Base-by-base conservation (phyloP, 2,888 invertebrate species). In the Drosophila mercatorum region DNA sequence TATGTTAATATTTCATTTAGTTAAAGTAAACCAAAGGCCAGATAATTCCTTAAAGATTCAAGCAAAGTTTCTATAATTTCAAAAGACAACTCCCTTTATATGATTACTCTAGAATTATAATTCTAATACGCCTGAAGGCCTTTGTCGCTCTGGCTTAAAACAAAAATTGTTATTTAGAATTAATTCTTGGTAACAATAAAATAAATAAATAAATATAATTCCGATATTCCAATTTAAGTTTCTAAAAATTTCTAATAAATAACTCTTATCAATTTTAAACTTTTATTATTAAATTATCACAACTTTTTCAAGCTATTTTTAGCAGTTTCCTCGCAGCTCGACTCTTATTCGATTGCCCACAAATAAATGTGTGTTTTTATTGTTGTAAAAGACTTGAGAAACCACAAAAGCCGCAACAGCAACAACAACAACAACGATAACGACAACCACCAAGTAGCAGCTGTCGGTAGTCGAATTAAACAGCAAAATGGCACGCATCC, bases 401-500 rank as follows among this genome's bases (percentile, higher is more conserved):
- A 83, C 75, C 56, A 63, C 40, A 43, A 53, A 57, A 57, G 22
- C 47, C 43, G 17, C 28, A 40, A n/a, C 41, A 56, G n/a, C 22
- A 43, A 34, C 34, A 51, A 52, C 34, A 38, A 38, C 46, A 44
- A 26, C 22, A 31, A 34, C 40, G 43, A 22, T n/a, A 38, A 34
- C 34, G 46, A 52, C 34, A 38, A 34, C 40, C 43, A n/a, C 66
- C 26, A 47, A 56, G 38, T 44, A 56, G 53, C 84, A 79, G 71
- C 77, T 85, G 80, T 80, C 82, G 84, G 84, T 85, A 89, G 84
- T 84, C 75, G 85, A 79, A 87, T 84, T 81, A 75, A 75, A 73
- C 88, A 80, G 71, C 85, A 81, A 89, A 87, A 87, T 84, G 88
- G 84, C 89, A 85, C 85, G 89, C 85, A 89, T 85, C 85, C 72